Base-by-base conservation (phyloP, 1,140 invertebrate species). In the Myzus persicae region DNA sequence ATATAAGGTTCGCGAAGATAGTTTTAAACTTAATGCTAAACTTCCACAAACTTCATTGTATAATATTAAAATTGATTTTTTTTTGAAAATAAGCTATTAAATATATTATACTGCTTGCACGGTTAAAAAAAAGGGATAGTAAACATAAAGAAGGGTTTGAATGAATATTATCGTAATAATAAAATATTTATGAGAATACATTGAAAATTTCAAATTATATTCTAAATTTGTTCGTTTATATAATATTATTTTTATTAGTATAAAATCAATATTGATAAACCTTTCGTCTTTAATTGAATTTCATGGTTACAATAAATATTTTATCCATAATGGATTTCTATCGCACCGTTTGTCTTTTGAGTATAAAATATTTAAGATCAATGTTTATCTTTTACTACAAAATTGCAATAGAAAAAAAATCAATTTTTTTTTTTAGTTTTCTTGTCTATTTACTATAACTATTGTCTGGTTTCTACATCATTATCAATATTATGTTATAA, bases 131-230 rank as follows among this genome's bases (percentile, higher is more conserved):
- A 1, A 67, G 40, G 40, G 54, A 20, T 44, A 26, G 26, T 59
- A 22, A 38, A 22, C 36, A 90, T 42, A 24, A 24, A 90, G 2
- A 44, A 90, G 26, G 54, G 54, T 67, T 54, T 26, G 40, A 8
- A 90, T n/a, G 51, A 59, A 90, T 67, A 90, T 26, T 59, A 59
- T 90, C 6, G 51, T 44, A 42, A 89, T 51, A 89, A 36, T 48
- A 87, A 51, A n/a, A 44, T 84, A 84, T 40, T 5, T 22, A 82
- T 38, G 9, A 22, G 44, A 89, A 89, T 51, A 40, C 4, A 20
- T 89, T 2, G 2, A 36, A 89, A 89, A 54, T 54, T 9, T 54
- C n/a, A 54, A 76, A 76, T 76, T 76, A 76, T 8, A 54, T 26
- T 40, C 36, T 89, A 11, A 46, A 51, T 89, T 7, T 48, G 22